These are phyloP conservation scores for Lordiphosa andalusiaca DNA, from an alignment of 2,888 invertebrate species.

Conservation along the genomic window DNA sequence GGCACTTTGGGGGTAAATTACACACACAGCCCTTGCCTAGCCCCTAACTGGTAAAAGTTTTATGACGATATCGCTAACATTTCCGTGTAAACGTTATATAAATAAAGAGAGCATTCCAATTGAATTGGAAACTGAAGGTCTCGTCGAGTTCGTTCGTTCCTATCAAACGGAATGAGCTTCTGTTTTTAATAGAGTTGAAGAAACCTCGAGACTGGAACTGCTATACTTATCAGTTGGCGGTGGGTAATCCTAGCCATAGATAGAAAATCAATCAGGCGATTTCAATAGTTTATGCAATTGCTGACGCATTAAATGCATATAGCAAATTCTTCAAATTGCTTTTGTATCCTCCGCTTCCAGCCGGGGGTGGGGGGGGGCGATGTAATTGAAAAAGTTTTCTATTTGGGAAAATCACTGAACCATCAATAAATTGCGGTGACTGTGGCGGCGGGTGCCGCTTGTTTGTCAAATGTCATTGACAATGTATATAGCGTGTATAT, in stretches of 20 bases:
- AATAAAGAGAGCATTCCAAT: not conserved
- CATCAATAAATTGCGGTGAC: conserved; percentile 41
- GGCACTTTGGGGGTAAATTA: conserved; percentile 35
- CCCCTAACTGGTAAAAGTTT: conserved; percentile 4
- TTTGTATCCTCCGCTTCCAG: not conserved
- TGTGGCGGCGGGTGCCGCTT: conserved; percentile 50
- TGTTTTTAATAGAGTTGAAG: not conserved
- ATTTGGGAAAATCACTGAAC: conserved; percentile 47
- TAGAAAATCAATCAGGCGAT: conserved; percentile 23
- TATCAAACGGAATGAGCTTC: too few relatives aligned
- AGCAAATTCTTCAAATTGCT: conserved; percentile 7
- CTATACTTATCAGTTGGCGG: not conserved
- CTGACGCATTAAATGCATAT: too few relatives aligned
- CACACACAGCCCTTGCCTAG: conserved; percentile 8
- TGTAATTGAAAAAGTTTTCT: conserved; percentile 52
- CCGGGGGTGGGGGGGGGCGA: too few relatives aligned
- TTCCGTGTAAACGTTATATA: conserved; percentile 1
- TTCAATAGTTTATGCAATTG: conserved; percentile 3
- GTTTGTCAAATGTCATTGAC: conserved; percentile 22
- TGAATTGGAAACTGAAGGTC: not conserved
- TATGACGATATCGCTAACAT: conserved; percentile 1
- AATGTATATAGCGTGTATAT: not conserved
- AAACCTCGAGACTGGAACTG: conserved; percentile 28
- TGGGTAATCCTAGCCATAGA: conserved; percentile 22
- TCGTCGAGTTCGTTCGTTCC: too few relatives aligned